Conservation (phyloP, 2,888 invertebrate species). For the Taenaris catops region DNA sequence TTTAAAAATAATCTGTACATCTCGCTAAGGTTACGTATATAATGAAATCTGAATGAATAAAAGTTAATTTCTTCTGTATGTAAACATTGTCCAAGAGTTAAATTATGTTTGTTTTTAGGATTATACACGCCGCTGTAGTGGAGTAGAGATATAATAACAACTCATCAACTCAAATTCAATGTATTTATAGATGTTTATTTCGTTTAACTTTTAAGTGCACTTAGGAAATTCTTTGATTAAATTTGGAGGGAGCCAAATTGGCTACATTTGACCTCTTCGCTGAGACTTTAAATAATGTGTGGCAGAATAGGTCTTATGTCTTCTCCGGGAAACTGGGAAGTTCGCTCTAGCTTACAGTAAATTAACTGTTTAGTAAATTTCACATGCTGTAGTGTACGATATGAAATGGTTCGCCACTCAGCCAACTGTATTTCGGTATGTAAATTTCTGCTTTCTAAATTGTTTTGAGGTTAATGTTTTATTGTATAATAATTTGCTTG, state of each 20-base stretch:
- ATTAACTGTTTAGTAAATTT: conserved; percentile 8
- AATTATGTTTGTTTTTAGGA: too few relatives aligned
- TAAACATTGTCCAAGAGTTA: too few relatives aligned
- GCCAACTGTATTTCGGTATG: not conserved
- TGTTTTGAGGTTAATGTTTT: not conserved
- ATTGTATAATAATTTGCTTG: not conserved
- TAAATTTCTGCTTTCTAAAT: conserved; percentile 1
- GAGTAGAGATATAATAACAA: too few relatives aligned
- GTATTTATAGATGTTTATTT: too few relatives aligned
- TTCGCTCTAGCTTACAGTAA: conserved; percentile 7
- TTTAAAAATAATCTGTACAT: too few relatives aligned
- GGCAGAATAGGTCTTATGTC: conserved; percentile 4
- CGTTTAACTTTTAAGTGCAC: not conserved
- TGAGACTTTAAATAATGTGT: conserved; percentile 10
- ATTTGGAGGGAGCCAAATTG: conserved; percentile 7
- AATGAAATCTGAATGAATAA: too few relatives aligned
- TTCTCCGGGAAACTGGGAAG: conserved; percentile 4
- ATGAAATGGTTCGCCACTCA: conserved; percentile 5
- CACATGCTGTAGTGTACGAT: conserved; percentile 1
- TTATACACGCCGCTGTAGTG: too few relatives aligned
- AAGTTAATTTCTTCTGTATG: too few relatives aligned
- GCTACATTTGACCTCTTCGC: conserved; percentile 10
- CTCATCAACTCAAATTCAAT: too few relatives aligned
- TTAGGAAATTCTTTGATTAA: conserved; percentile 4
- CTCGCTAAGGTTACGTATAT: too few relatives aligned